phyloP scores from a whole-genome alignment of 2,888 invertebrate species.

The Odontomyia ornata region DNA sequence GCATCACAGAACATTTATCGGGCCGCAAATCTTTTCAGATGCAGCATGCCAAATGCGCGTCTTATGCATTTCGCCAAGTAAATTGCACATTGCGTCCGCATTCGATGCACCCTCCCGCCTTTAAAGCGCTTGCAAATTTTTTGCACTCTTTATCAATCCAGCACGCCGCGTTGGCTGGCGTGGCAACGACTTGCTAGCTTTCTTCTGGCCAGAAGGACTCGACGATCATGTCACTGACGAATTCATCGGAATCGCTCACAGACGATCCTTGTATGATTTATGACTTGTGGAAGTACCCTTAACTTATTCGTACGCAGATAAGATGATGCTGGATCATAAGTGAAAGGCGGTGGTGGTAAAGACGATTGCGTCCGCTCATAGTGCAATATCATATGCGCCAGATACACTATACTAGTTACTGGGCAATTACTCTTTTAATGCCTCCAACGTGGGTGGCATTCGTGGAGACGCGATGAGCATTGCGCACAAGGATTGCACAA shows the following conservation, averaged over 20 bases:
- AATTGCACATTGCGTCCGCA: constrained; percentile 15
- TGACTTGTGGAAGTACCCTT: constrained; percentile 29
- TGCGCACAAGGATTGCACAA: constrained; percentile 24
- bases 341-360: neutral
- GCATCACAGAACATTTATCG: constrained; percentile 38
- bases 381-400: neutral
- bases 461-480: neutral
- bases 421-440: constrained; percentile 31
- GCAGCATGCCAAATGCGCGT: constrained; percentile 28
- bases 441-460: constrained; percentile 30
- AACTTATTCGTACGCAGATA: neutral
- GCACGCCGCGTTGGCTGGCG: neutral
- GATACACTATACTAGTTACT: constrained; percentile 30
- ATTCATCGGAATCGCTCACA: constrained; percentile 38
- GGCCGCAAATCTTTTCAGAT: constrained; percentile 29
- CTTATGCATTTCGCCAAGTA: constrained; percentile 22
- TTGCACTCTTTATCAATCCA: neutral
- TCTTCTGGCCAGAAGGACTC: neutral
- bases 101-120: neutral
- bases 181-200: neutral
- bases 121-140: neutral
- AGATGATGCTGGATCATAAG: neutral
- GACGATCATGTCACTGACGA: constrained; percentile 29
- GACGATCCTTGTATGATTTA: constrained; percentile 34
- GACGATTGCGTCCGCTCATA: constrained; percentile 1